Conservation (phyloP, 2,888 invertebrate genomes). For the Blastobasis adustella region DNA sequence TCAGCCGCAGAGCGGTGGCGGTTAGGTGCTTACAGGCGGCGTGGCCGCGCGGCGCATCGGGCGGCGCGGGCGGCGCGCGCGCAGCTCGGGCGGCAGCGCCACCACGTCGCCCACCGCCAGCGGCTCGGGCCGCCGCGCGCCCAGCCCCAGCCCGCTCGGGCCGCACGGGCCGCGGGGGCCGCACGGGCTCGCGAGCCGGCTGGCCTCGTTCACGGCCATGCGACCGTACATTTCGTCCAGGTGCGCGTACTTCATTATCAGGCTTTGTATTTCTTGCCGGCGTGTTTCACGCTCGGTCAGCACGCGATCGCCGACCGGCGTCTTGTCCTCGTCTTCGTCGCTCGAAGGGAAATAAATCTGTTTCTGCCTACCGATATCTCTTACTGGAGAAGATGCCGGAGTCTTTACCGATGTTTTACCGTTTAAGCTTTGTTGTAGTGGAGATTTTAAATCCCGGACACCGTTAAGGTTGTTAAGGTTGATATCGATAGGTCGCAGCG, state of each 20-base stretch:
- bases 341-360: slow-evolving; percentile 67
- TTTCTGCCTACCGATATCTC: slow-evolving; percentile 55
- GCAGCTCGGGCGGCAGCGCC: slow-evolving; percentile 61
- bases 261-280: slow-evolving; percentile 87
- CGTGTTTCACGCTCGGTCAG: slow-evolving; percentile 84
- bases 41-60: slow-evolving; percentile 70
- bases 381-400: slow-evolving; percentile 51
- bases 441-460: slow-evolving; percentile 71
- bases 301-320: slow-evolving; percentile 72
- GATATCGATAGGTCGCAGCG: slow-evolving; percentile 72
- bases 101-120: slow-evolving; percentile 58
- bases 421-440: slow-evolving; percentile 51
- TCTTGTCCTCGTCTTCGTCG: slow-evolving; percentile 71
- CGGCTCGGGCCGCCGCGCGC: slow-evolving; percentile 31
- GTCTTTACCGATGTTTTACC: slow-evolving; percentile 46
- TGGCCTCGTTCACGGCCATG: slow-evolving; percentile 39
- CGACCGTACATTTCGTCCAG: slow-evolving; percentile 82
- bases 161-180: not conserved
- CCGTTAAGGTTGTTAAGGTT: slow-evolving; percentile 45
- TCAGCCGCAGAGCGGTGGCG: slow-evolving; percentile 28
- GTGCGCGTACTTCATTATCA: slow-evolving; percentile 88
- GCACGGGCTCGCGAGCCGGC: slow-evolving; percentile 25
- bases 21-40: slow-evolving; percentile 69
- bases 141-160: too few relatives aligned
- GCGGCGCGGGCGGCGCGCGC: slow-evolving; percentile 59